Percentiles rank a stretch among this genome's conserved stretches.
Evolutionary conservation across 2,888 invertebrate species (phyloP).

Genomic region (Rapana venosa): DNA sequence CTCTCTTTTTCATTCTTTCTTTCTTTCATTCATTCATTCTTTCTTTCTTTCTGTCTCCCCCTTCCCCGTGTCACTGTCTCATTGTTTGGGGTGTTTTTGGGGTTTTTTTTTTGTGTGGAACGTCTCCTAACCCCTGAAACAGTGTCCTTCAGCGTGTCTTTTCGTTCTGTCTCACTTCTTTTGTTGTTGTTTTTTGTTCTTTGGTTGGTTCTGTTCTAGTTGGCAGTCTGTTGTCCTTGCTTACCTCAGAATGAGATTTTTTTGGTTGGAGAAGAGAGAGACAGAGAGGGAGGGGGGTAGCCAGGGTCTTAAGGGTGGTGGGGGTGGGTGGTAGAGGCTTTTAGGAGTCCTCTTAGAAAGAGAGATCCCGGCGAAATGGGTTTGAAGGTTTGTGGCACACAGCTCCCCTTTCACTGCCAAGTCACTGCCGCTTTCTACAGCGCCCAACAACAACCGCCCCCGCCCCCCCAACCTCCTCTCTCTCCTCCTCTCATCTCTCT

Average conservation of each 20-base stretch:
- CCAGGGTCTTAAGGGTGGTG: background rate
- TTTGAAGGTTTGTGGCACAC: constrained; percentile 6
- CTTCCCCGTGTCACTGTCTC: background rate
- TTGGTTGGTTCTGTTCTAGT: background rate
- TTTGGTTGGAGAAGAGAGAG: background rate
- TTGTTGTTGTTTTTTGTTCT: background rate
- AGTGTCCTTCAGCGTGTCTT: background rate
- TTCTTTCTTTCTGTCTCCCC: background rate
- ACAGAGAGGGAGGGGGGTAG: background rate
- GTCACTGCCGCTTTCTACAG: background rate
- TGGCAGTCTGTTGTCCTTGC: background rate
- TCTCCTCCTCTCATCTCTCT: background rate
- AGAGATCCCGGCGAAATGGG: background rate
- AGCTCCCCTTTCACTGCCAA: background rate
- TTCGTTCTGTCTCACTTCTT: background rate
- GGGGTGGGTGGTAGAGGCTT: too few relatives aligned
- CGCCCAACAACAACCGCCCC: background rate
- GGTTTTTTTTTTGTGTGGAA: background rate
- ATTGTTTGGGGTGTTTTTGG: background rate
- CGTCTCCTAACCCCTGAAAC: background rate
- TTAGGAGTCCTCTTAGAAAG: too few relatives aligned
- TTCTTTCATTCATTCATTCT: background rate
- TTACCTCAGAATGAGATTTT: too few relatives aligned
- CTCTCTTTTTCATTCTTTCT: background rate
- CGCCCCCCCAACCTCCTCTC: background rate